Percentiles rank a stretch among this genome's conserved stretches.
These are phyloP conservation scores for Plagodis dolabraria DNA, from an alignment of 2,888 invertebrate species.

Conservation along the genomic window DNA sequence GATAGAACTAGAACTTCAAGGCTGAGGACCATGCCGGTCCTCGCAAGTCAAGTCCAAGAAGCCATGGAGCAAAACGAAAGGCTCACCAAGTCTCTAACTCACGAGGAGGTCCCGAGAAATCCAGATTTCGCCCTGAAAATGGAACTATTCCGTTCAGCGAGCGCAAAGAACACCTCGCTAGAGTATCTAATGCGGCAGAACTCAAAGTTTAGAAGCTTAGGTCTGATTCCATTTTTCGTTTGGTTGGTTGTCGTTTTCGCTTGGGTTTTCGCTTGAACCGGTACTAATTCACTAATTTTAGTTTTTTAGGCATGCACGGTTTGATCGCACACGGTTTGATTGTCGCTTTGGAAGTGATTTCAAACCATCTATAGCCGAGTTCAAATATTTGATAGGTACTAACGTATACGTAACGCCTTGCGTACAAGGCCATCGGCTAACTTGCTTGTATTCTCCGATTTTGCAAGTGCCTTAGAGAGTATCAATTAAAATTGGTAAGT, in stretches of 20 bases:
- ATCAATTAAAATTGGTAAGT: too few species aligned
- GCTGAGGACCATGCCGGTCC: slow-evolving; percentile 89
- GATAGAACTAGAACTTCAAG: slow-evolving; percentile 75
- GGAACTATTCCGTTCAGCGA: slow-evolving; percentile 80
- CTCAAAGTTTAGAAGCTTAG: slow-evolving; percentile 82
- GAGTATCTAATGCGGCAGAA: slow-evolving; percentile 80
- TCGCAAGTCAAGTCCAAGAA: slow-evolving; percentile 88
- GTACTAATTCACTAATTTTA: slow-evolving; percentile 52
- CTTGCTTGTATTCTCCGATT: too few species aligned
- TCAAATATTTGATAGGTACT: neutral
- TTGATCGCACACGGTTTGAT: slow-evolving; percentile 39
- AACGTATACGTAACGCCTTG: neutral
- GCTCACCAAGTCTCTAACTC: slow-evolving; percentile 77
- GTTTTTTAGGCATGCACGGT: slow-evolving; percentile 43
- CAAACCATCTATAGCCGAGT: neutral
- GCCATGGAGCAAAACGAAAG: slow-evolving; percentile 85
- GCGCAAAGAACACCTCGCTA: slow-evolving; percentile 79
- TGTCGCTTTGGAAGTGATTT: slow-evolving; percentile 8
- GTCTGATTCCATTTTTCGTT: slow-evolving; percentile 62
- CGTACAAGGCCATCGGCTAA: too few species aligned
- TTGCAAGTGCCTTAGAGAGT: too few species aligned
- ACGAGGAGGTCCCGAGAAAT: slow-evolving; percentile 74
- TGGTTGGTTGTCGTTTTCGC: slow-evolving; percentile 50
- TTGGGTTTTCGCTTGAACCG: slow-evolving; percentile 50
- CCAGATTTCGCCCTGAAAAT: slow-evolving; percentile 77